Evolutionary conservation across 2,888 invertebrate species (phyloP), one percentile per base, ranked within the genome.

Genomic region (Pomacea canaliculata): DNA sequence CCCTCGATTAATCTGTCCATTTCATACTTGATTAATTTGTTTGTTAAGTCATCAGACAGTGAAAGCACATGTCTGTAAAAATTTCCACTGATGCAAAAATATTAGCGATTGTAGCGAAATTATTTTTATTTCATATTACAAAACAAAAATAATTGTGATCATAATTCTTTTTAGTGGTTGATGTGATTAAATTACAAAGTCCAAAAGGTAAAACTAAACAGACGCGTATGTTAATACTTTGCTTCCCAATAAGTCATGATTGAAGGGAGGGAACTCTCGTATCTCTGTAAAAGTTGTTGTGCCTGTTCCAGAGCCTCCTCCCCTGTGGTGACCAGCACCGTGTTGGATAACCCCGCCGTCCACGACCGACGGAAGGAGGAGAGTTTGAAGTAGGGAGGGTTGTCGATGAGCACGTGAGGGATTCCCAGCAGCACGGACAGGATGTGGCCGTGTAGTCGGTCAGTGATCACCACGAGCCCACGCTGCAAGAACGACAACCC

Each of bases 401-500:
- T 78, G 70, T 81, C 79, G 62, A 81, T 77, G 37, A 79, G 73
- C 13, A 81, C 79, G 63, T 79, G 81, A 13, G 81, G 81, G n/a
- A 79, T 79, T 51, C 76, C 56, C 18, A 78, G 65, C 16, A 80
- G 70, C 9, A 75, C 70, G 62, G 63, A 75, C 18, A 80, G 59
- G 67, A 81, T 78, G 70, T 81, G 81, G 23, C 80, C 80, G 56
- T 82, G 82, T 7, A 81, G 74, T 16, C 81, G 67, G 62, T 82
- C 82, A 1, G 83, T 83, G 49, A 82, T 73, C 16, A 81, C 77
- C 46, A 83, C 79, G 5, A 80, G 75, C 5, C 83, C 83, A 23
- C 82, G 67, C 73, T 79, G 81, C 10, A 81, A 73, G 62, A 82
- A 82, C 63, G 71, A 62, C 16, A 81, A 69, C 3, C 83, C 83